These are phyloP conservation scores for Scaptomyza flava DNA, from an alignment of 2,888 invertebrate species.

Conservation along the genomic window DNA sequence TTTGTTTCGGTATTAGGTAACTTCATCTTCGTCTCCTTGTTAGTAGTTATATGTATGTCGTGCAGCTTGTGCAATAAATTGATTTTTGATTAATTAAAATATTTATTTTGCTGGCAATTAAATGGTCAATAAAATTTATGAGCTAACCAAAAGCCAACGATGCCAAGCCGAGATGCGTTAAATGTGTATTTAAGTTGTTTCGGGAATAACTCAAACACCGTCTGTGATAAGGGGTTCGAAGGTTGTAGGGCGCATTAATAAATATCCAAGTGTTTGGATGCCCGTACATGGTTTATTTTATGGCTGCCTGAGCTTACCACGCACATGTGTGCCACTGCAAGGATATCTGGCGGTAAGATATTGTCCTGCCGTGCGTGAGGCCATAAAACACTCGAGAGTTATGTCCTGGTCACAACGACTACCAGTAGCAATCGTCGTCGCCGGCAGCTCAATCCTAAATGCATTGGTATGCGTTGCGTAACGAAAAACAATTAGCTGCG, in stretches of 20 bases:
- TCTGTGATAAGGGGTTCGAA: slow-evolving; percentile 1
- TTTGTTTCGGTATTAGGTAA: slow-evolving; percentile 1
- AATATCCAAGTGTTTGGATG: slow-evolving; percentile 67
- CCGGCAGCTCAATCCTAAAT: slow-evolving; percentile 60
- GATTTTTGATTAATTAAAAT: slow-evolving; percentile 64
- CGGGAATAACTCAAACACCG: slow-evolving; percentile 30
- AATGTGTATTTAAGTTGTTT: slow-evolving; percentile 39
- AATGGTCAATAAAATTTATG: slow-evolving; percentile 49
- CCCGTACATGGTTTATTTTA: slow-evolving; percentile 64
- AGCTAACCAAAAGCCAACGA: slow-evolving; percentile 6
- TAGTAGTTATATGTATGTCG: slow-evolving; percentile 5
- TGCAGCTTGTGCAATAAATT: slow-evolving; percentile 23
- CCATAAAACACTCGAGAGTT: slow-evolving; percentile 75
- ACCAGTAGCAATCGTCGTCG: slow-evolving; percentile 20
- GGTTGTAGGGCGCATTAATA: slow-evolving; percentile 58
- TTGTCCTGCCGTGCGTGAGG: slow-evolving; percentile 77
- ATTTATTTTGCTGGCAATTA: slow-evolving; percentile 48
- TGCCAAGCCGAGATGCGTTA: slow-evolving; percentile 37
- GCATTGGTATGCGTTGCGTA: slow-evolving; percentile 78
- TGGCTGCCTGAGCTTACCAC: slow-evolving; percentile 58
- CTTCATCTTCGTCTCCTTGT: not conserved
- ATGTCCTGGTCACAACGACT: slow-evolving; percentile 49
- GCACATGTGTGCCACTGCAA: slow-evolving; percentile 51
- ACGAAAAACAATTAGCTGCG: slow-evolving; percentile 78
- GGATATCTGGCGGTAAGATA: slow-evolving; percentile 63